Percentiles rank a stretch among this genome's conserved stretches.
phyloP scores from a whole-genome alignment of 2,797 vertebrate genomes.

The Smutsia temminckii region DNA sequence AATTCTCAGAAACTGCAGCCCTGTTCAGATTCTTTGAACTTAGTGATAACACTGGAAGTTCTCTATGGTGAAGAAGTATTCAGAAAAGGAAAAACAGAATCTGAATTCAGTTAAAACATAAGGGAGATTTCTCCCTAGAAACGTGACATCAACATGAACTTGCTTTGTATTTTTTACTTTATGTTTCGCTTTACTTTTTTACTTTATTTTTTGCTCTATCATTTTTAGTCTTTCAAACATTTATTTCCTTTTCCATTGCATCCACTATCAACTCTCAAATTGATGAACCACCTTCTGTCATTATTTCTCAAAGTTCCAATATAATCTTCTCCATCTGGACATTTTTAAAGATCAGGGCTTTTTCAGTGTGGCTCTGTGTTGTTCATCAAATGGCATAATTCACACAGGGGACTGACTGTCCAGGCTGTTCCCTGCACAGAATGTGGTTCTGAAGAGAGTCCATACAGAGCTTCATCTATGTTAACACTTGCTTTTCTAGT shows the following conservation, averaged over 20 bases:
- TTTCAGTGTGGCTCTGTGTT: conserved; percentile 52
- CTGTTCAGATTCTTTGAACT: not conserved
- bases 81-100: not conserved
- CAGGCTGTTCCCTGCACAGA: not conserved
- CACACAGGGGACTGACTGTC: conserved; percentile 49
- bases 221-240: not conserved
- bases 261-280: conserved; percentile 46
- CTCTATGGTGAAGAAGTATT: not conserved
- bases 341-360: conserved; percentile 67
- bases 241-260: conserved; percentile 18
- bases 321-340: conserved; percentile 72
- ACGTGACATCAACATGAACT: not conserved
- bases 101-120: not conserved
- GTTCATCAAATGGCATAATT: conserved; percentile 48
- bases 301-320: conserved; percentile 64
- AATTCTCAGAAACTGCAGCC: not conserved
- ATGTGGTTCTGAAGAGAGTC: not conserved
- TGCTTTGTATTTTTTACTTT: not conserved
- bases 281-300: conserved; percentile 65
- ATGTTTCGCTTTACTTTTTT: not conserved
- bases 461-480: not conserved
- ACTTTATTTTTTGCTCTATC: not conserved
- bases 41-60: not conserved
- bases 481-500: conserved; percentile 22
- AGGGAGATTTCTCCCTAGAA: not conserved